Evolutionary conservation across 2,797 vertebrate species (phyloP), one percentile per base, ranked within the genome.

Genomic region (Protosalanx chinensis): DNA sequence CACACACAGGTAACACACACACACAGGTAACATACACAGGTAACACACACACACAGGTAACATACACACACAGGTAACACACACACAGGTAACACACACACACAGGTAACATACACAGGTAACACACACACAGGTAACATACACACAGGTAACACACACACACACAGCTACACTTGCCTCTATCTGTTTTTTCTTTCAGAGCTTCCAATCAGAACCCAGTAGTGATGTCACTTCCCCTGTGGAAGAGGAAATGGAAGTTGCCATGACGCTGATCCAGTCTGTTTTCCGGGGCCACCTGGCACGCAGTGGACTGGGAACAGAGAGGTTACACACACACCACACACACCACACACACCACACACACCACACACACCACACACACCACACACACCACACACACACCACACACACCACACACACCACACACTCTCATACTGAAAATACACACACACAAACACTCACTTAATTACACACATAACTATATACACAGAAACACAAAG

Each of bases 261-360:
- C 91, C 70, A 72, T 95, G 73, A 87, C 77, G 0, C 64, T 90
- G 71, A 84, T 97, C 65, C 97, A 97, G 86, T 93, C 95, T 1
- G 58, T 88, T 10, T 92, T 97, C 80, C 93, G 95, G 81, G 95
- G 93, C 74, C 94, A 97, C 80, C 81, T 94, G 78, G 81, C 91
- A 67, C 93, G 92, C 69, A 81, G 76, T 72, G 70, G 66, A 23
- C 79, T 78, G 56, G 70, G 81, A 61, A 80, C 58, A 64, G 76
- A 91, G 66, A 94, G 92, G 96, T 97, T 76, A 89, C 6, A 10
- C 6, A 41, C 37, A 41, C 37, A 41, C 1, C 7, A 35, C 33
- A 35, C 33, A 35, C 6, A n/a, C 8, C 37, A 41, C 37, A 27
- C 23, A 27, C 37, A 41, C 37, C 37, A 41, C 37, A 41, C 37